Evolutionary conservation across 2,888 invertebrate species (phyloP), one percentile per base, ranked within the genome.

Genomic region (Pyrocoelia pectoralis): DNA sequence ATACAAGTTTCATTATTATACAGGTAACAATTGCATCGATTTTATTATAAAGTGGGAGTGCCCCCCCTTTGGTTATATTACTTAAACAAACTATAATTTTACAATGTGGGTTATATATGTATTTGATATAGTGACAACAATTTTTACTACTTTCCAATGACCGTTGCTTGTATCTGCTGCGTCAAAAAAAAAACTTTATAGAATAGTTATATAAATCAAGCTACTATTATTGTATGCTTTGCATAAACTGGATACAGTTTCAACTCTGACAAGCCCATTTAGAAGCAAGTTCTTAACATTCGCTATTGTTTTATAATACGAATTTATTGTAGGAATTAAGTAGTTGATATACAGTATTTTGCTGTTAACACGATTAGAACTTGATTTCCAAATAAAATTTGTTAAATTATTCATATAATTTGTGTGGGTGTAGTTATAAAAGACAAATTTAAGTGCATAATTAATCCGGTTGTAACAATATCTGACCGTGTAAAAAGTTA

Each of bases 241-340:
- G 38, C 53, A 54, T 46, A 56, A 61, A 56, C 50, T 51, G 50
- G 56, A 43, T 24, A 53, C 12, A 18, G 48, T 59, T 53, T 52
- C 43, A 12, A 52, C 12, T 18, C n/a, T 38, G 56, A 56, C 61
- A 24, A 62, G 61, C 61, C 65, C 65, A 61, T 61, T 60, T 65
- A 57, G 46, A 56, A 66, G 58, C 66, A 60, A 28, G 62, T 67
- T 65, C 59, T 65, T 17, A 65, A 61, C 59, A 56, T 46, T 43
- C 49, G 40, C 67, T 60, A 67, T 67, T 67, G 67, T 67, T 65
- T 67, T 67, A 65, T 67, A 62, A 56, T 65, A 40, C 55, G 56
- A 67, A 67, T 67, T 67, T 67, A 67, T 67, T 62, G 28, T 62
- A 53, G 33, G 46, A 67, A 67, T 67, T 67, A 65, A 61, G 49